Conservation (phyloP, 2,888 invertebrate species). For the Erebia aethiops region DNA sequence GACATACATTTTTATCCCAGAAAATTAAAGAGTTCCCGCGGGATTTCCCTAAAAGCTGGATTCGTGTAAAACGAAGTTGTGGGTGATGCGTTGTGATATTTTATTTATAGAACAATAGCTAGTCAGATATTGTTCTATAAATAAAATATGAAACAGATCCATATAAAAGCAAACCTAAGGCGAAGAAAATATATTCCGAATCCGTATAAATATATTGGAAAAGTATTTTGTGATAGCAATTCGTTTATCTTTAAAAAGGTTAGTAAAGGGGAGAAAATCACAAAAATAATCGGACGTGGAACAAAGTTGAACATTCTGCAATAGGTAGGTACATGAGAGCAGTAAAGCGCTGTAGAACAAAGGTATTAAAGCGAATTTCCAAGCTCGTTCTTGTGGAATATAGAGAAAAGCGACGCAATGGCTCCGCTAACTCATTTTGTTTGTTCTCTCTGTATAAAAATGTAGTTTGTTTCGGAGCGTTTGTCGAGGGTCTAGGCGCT, state of each 20-base stretch:
- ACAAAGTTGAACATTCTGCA: constrained; percentile 66
- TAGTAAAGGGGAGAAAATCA: constrained; percentile 52
- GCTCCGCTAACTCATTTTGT: constrained; percentile 77
- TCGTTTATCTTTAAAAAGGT: constrained; percentile 43
- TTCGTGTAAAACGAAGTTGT: too few relatives aligned
- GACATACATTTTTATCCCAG: too few relatives aligned
- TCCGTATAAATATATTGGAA: constrained; percentile 14
- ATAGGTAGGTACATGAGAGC: constrained; percentile 71
- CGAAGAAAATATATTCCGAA: constrained; percentile 8
- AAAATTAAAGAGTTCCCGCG: too few relatives aligned
- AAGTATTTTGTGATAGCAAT: constrained; percentile 31
- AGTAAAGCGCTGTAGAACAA: constrained; percentile 78
- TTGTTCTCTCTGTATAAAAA: constrained; percentile 73
- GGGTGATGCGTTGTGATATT: too few relatives aligned
- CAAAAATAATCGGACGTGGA: constrained; percentile 59
- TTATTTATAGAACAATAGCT: too few relatives aligned
- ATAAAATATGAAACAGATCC: background rate
- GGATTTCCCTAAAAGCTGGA: too few relatives aligned
- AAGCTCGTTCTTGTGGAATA: constrained; percentile 68
- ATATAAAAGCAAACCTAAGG: background rate
- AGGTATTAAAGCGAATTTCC: constrained; percentile 80
- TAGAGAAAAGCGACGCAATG: constrained; percentile 70
- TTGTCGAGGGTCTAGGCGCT: constrained; percentile 52
- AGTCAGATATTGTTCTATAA: background rate
- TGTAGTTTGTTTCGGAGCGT: constrained; percentile 72